Base-by-base conservation (phyloP, 2,797 vertebrate genomes). In the Lutjanus argentimaculatus region DNA sequence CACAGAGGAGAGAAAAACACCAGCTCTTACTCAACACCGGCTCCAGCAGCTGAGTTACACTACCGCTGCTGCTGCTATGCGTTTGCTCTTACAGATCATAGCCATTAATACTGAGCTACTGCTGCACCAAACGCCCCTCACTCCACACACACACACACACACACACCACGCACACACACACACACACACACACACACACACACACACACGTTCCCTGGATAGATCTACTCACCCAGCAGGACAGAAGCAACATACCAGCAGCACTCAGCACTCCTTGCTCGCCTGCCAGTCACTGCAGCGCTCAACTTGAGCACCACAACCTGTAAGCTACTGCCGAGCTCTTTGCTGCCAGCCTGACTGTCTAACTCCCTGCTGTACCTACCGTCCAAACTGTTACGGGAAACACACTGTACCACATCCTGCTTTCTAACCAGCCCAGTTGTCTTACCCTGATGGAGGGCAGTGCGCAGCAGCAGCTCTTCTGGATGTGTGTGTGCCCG, bases 371-470 rank as follows among this genome's bases (percentile, higher is more conserved):
- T 71, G 66, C 76, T 71, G 66, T 53, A 13, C 71, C 70, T 61
- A 82, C 48, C 46, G 19, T 75, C 80, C 77, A 36, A 80, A 84
- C 73, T 81, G 67, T 77, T 63, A 81, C 61, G 21, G 82, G 78
- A 67, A 81, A 88, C 58, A 49, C 80, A 70, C 74, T 67, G 56
- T 81, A 87, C 79, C 89, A 85, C 89, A 87, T 91, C 88, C 86
- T 91, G 88, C 86, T 90, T 82, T 82, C 79, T 81, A 36, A 55
- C 59, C 84, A 91, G 68, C 55, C 64, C 59, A 67, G 79, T 86
- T 51, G 21, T 86, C 92, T 93, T 92, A 93, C 93, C 92, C 91
- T 92, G 89, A 92, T 79, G 92, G 92, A 93, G 91, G 92, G 91
- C 91, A 89, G 91, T 91, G 84, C 85, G 88, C 90, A 91, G 92